Evolutionary conservation across 2,888 invertebrate species (phyloP), one percentile per base, ranked within the genome.

Genomic region (Harpalus rubripes): DNA sequence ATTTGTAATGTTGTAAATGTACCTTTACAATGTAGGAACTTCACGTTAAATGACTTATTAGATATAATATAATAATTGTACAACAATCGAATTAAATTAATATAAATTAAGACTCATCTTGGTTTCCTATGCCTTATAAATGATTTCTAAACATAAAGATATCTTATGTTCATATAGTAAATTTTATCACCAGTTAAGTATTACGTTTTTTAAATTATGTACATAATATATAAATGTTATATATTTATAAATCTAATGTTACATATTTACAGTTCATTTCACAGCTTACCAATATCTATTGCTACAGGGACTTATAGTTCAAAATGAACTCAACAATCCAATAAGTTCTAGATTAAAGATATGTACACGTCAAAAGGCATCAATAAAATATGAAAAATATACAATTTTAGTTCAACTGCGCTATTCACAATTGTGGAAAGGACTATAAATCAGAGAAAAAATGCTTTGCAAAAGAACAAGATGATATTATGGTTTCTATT

Each of bases 291-390:
- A 78, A 65, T 83, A 65, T 84, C 78, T 84, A 84, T 84, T 78
- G 84, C 84, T 84, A 84, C 41, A 15, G 39, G 78, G 56, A 76
- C 44, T 76, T 83, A 82, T 59, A 82, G 39, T 72, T 68, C 59
- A 10, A 32, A 39, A 22, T 39, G 76, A 83, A 83, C 39, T 78
- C 18, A 84, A 84, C 78, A 84, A 84, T 84, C 56, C 63, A 84
- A 61, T 78, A 78, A 78, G 78, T 22, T 84, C 78, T 84, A 84
- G 22, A 74, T 61, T 65, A 65, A 84, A 84, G 84, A 84, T 84
- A 84, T 84, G 84, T 84, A 84, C 84, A 84, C 32, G 76, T 78
- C 61, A 84, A 84, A 83, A 84, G 84, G 84, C 84, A 26, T 84
- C 65, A 84, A 84, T 76, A 52, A 84, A 84, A 78, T 74, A 44